phyloP scores from a whole-genome alignment of 2,888 invertebrate species.

The Agrotis exclamationis region DNA sequence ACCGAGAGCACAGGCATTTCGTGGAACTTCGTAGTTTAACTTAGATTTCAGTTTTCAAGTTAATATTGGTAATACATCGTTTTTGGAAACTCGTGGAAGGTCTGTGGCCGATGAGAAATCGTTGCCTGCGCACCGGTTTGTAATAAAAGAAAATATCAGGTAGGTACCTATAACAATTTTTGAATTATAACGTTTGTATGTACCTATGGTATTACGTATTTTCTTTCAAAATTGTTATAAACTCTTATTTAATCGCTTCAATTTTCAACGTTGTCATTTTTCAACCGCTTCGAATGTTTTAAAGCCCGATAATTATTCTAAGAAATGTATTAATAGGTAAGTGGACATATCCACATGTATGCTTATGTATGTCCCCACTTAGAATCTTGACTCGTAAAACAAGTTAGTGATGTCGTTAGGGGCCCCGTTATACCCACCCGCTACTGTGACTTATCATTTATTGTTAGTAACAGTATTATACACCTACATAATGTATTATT shows the following conservation, averaged over 20 bases:
- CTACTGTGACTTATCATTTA: slow-evolving; percentile 34
- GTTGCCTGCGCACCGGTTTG: too few relatives aligned
- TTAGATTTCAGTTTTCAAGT: background rate
- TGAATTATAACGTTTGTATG: too few relatives aligned
- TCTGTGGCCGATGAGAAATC: background rate
- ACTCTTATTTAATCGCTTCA: too few relatives aligned
- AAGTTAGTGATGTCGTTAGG: slow-evolving; percentile 54
- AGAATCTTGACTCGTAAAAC: slow-evolving; percentile 60
- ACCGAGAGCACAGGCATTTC: too few relatives aligned
- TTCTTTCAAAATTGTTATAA: background rate
- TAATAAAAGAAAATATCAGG: background rate
- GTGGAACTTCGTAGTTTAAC: background rate
- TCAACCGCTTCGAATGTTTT: background rate
- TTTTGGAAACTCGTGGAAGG: background rate
- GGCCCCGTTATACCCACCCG: slow-evolving; percentile 62
- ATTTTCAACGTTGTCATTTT: too few relatives aligned
- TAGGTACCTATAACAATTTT: too few relatives aligned
- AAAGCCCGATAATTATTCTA: slow-evolving; percentile 20
- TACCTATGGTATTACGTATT: background rate
- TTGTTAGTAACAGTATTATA: slow-evolving; percentile 18
- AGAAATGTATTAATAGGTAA: slow-evolving; percentile 14
- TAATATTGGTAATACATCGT: background rate
- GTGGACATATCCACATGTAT: slow-evolving; percentile 34
- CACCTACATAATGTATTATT: background rate
- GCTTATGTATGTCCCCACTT: slow-evolving; percentile 35